Evolutionary conservation across 2,113 vertebrate genomes (phyloP).

Genomic region (Falco punctatus): DNA sequence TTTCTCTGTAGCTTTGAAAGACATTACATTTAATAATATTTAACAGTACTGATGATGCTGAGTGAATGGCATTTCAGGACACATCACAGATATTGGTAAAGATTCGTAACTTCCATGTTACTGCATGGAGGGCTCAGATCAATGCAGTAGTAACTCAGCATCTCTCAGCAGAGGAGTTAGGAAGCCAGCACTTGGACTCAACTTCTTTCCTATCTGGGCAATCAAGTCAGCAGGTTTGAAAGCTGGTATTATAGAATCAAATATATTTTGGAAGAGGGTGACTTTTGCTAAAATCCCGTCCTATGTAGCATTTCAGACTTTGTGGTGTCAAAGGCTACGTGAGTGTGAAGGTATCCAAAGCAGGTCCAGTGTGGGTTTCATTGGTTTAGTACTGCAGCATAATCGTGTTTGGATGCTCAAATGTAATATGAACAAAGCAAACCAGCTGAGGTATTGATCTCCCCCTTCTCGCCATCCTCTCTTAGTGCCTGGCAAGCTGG

Average conservation of each 20-base stretch:
- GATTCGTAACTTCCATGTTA: background rate
- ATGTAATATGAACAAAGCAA: background rate
- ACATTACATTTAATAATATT: background rate
- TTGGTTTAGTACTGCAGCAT: background rate
- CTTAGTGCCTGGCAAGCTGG: background rate
- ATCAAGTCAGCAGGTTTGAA: background rate
- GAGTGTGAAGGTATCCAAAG: background rate
- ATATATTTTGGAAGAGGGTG: background rate
- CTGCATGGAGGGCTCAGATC: background rate
- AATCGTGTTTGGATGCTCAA: slow-evolving; percentile 14
- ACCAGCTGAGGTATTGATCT: background rate
- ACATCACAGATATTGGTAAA: background rate
- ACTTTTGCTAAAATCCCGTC: background rate
- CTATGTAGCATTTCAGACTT: background rate
- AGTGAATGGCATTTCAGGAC: background rate
- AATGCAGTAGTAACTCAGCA: background rate
- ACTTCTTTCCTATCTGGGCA: background rate
- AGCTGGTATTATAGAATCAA: background rate
- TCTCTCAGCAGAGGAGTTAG: background rate
- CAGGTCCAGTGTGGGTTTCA: background rate
- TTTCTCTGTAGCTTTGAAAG: background rate
- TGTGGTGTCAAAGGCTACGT: background rate
- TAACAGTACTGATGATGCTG: background rate
- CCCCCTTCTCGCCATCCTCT: background rate
- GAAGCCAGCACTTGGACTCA: background rate